Conservation (phyloP, 2,797 vertebrate species). For the Serranus cabrilla region DNA sequence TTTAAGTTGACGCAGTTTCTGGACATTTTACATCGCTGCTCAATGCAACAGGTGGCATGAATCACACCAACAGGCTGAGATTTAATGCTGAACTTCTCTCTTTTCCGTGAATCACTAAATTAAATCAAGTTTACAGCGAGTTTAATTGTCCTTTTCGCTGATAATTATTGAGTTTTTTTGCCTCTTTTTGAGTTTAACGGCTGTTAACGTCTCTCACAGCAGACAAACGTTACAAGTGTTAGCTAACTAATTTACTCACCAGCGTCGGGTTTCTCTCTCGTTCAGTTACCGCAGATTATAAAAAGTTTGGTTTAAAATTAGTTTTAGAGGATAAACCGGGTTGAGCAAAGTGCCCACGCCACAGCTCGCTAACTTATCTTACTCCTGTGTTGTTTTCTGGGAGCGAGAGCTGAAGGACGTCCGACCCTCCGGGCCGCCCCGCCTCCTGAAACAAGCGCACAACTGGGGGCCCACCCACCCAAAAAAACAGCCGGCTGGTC, state of each 20-base stretch:
- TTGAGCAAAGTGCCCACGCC: constrained; percentile 44
- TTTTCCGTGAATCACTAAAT: background rate
- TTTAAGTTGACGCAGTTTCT: constrained; percentile 48
- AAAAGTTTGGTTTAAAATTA: background rate
- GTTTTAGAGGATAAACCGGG: background rate
- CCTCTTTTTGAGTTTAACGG: constrained; percentile 17
- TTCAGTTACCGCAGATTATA: constrained; percentile 31
- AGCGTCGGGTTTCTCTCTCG: constrained; percentile 43
- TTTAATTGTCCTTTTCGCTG: rapidly evolving
- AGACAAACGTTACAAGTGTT: constrained; percentile 26
- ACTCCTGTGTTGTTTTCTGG: constrained; percentile 62
- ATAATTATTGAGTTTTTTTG: background rate
- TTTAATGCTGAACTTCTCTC: background rate
- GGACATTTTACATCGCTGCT: constrained; percentile 35
- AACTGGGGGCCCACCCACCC: constrained; percentile 63
- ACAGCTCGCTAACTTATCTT: constrained; percentile 68
- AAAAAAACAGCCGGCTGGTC: constrained; percentile 29
- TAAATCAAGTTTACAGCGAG: rapidly evolving
- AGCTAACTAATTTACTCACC: constrained; percentile 77
- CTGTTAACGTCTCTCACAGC: constrained; percentile 24
- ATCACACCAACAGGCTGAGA: constrained; percentile 21
- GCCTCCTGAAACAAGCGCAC: constrained; percentile 72
- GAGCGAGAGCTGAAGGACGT: constrained; percentile 51
- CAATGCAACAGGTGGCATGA: constrained; percentile 76
- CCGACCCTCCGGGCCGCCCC: constrained; percentile 69